Evolutionary conservation across 1,140 invertebrate species (phyloP).

Genomic region (Leptinotarsa texana): DNA sequence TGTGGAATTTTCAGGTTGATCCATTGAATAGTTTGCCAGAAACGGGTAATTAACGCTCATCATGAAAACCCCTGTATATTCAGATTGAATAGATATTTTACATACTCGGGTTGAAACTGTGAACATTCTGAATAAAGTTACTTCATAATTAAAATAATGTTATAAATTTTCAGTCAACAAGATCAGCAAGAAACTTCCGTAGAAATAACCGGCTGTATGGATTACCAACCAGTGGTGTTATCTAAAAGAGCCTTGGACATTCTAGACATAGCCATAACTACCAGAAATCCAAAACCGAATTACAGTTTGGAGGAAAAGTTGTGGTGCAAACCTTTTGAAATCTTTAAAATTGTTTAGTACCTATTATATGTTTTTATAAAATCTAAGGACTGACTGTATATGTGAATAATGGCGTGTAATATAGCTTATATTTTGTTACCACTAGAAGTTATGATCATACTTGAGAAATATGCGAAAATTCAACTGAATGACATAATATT

Average conservation of each 20-base stretch:
- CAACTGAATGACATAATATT: no score
- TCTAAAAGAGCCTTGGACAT: constrained; percentile 43
- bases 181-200: constrained; percentile 44
- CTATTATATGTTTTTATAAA: neutral
- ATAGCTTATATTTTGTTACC: no score
- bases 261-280: constrained; percentile 48
- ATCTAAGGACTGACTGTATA: neutral
- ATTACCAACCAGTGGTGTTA: constrained; percentile 50
- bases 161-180: constrained; percentile 37
- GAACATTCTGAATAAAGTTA: no score
- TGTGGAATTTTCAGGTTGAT: no score
- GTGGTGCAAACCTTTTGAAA: constrained; percentile 27
- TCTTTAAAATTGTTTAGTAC: constrained; percentile 12
- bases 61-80: no score
- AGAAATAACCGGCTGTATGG: constrained; percentile 42
- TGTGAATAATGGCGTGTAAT: neutral
- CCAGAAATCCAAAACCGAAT: constrained; percentile 43
- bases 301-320: constrained; percentile 44
- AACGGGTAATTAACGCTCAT: no score
- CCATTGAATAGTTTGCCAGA: no score
- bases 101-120: no score
- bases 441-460: neutral
- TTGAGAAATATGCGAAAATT: neutral
- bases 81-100: no score
- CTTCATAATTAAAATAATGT: no score